Conservation (phyloP, 92 coral and sea anemone genomes). For the Umimayanthus chanpuru region DNA sequence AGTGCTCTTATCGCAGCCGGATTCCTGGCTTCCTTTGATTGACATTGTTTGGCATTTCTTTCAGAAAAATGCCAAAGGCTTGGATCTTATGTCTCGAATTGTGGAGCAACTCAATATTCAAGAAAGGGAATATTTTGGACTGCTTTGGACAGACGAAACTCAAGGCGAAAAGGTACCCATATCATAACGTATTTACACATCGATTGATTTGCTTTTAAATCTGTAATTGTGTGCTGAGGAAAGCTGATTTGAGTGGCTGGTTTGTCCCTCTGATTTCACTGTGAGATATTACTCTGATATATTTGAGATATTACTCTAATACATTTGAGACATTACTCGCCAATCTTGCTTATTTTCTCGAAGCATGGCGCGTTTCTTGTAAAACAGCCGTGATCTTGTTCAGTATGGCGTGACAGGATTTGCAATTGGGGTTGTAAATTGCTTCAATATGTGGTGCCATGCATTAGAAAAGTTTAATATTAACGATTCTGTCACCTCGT, state of each 20-base stretch:
- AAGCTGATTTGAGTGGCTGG: slow-evolving; percentile 17
- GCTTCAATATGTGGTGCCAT: no score
- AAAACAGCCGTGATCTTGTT: background rate
- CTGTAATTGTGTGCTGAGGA: background rate
- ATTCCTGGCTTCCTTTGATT: background rate
- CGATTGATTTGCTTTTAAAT: no score
- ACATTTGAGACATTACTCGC: background rate
- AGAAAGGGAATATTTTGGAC: slow-evolving; percentile 94
- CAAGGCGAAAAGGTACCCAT: slow-evolving; percentile 82
- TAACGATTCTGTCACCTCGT: slow-evolving; percentile 23
- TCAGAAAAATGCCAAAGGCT: slow-evolving; percentile 96
- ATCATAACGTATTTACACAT: background rate
- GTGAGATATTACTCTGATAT: no score
- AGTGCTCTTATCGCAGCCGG: slow-evolving; percentile 8
- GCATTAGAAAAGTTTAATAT: slow-evolving; percentile 17
- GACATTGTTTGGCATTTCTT: slow-evolving; percentile 25
- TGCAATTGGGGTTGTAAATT: no score
- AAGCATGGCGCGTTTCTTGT: background rate
- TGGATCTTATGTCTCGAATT: slow-evolving; percentile 82
- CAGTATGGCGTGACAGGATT: slow-evolving; percentile 27
- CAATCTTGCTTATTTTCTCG: background rate
- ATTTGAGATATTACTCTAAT: no score
- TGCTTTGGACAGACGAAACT: slow-evolving; percentile 73
- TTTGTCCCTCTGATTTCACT: background rate
- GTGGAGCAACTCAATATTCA: slow-evolving; percentile 81